Evolutionary conservation across 2,797 vertebrate species (phyloP), one percentile per base, ranked within the genome.

Genomic region (Macropodus opercularis): DNA sequence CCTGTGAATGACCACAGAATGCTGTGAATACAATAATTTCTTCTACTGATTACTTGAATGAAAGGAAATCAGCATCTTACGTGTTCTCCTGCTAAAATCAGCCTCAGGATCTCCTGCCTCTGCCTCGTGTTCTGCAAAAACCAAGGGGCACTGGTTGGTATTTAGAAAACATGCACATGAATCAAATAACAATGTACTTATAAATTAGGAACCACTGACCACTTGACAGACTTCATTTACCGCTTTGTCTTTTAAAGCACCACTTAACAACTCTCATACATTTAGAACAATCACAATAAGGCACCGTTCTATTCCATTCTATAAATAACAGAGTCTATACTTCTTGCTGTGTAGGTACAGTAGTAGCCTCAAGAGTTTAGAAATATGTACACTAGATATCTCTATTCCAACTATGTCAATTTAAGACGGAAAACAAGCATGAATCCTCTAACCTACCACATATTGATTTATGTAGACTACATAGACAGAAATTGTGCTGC

Each of bases 11-110:
- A 52, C 13, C 68, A 24, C 36, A 53, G 22, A 36, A 7, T 61
- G 24, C 43, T 62, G 3, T n/a, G 15, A 57, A 44, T 8, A 41
- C 13, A 70, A 40, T 22, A 1, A 42, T 43, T 47, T 24, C 5
- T 46, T 48, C 23, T 1, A 13, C 12, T 23, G 23, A 1, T 18
- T 38, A 57, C 8, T 3, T 11, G 6, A 2, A 54, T 65, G 21
- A 63, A 43, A 65, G 69, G 4, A 62, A 57, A 75, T 39, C 11
- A 32, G 3, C n/a, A 55, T 13, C 91, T 90, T 86, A 94, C 93
- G 6, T 92, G 92, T 91, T 94, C 93, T 70, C 87, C 92, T 4
- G 87, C 84, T 59, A 94, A 84, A 72, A 94, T 91, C 42, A 94
- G 81, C 73, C 72, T 86, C 59, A 94, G 84, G 81, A 94, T 93